Evolutionary conservation across 2,888 invertebrate species (phyloP).

Genomic region (Selenia dentaria): DNA sequence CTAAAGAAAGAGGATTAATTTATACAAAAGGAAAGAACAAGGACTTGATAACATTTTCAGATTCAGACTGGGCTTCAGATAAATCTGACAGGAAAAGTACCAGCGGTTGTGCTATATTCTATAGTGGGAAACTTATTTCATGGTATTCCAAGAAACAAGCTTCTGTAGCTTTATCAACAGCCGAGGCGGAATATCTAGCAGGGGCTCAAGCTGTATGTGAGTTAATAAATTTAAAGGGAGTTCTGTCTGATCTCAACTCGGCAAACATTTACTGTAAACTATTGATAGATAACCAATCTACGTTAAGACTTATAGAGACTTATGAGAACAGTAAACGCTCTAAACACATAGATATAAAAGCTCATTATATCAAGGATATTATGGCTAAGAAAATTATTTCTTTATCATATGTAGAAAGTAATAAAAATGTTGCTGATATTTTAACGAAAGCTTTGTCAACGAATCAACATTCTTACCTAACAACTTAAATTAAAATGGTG

Average conservation of each 20-base stretch:
- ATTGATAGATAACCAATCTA: not conserved
- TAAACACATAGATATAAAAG: conserved; percentile 1
- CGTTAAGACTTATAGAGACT: not conserved
- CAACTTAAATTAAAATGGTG: too few relatives aligned
- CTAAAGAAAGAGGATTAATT: conserved; percentile 1
- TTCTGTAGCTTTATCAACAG: conserved; percentile 5
- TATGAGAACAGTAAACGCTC: conserved; percentile 3
- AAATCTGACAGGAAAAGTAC: conserved; percentile 5
- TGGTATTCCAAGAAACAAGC: conserved; percentile 9
- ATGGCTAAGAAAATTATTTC: not conserved
- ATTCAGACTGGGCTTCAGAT: conserved; percentile 10
- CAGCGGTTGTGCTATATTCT: not conserved
- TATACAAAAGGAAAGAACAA: not conserved
- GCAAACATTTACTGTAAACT: not conserved
- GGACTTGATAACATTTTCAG: not conserved
- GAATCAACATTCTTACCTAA: conserved; percentile 14
- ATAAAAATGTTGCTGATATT: not conserved
- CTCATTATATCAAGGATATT: conserved; percentile 1
- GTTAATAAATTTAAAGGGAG: conserved; percentile 3
- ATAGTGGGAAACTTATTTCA: not conserved
- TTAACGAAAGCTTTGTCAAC: not conserved
- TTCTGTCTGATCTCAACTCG: not conserved
- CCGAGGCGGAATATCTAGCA: conserved; percentile 11
- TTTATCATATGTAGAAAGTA: not conserved
- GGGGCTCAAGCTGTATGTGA: conserved; percentile 2